Base-by-base conservation (phyloP, 2,113 vertebrate genomes). In the Platichthys stellatus region DNA sequence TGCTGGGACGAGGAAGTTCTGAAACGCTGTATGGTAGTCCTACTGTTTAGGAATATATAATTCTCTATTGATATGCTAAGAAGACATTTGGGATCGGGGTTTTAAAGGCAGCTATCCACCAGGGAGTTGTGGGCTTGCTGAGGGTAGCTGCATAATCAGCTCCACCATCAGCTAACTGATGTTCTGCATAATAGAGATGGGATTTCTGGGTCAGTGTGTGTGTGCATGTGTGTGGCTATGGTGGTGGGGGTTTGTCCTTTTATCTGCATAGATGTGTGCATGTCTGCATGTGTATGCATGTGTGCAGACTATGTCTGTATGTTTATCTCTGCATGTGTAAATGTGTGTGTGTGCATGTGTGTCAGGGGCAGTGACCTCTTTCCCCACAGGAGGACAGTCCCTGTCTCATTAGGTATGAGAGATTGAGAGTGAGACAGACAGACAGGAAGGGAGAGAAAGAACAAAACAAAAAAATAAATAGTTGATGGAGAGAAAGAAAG, bases 101-200 rank as follows among this genome's bases (percentile, higher is more conserved):
- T 92, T 92, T 91, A 89, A 91, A 92, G 84, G 84, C 85, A 88
- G 86, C 86, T 80, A 89, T 90, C 82, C 90, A 89, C 91, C 80
- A 78, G 90, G 90, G 90, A 91, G 85, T 91, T 88, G 83, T 90
- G 90, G 90, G 81, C 81, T 84, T 51, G 83, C 80, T 58, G 83
- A 88, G 92, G 88, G 87, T 90, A 85, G 89, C 90, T 90, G 92
- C 87, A 91, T 92, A 92, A 92, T 93, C 90, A 92, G 90, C 86
- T 87, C 77, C 75, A 83, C 90, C 87, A 90, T 93, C 89, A 93
- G 88, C 89, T 82, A 89, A 89, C 88, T 92, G 90, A 93, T 93
- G 88, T 90, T 92, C 87, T 90, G 92, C 90, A 92, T 90, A 91
- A 90, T 89, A 89, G 87, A 87, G 85, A 89, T 88, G 88, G 87